Percentiles rank a stretch among this genome's conserved stretches.
Conservation (phyloP, 64 coral and sea anemone species). For the Montipora capricornis region DNA sequence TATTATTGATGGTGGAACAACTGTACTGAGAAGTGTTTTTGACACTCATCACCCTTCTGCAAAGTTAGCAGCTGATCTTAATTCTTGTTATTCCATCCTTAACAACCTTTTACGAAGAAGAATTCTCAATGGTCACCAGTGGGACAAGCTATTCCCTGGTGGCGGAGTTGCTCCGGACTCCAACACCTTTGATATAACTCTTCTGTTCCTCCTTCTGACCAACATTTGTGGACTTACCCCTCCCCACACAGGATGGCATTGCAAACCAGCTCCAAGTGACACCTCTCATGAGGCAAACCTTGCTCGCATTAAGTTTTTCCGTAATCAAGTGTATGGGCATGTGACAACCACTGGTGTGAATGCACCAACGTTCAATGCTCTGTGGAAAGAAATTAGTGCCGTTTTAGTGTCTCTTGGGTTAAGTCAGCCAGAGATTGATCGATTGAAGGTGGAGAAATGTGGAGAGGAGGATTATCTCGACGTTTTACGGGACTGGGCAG, state of each 20-base stretch:
- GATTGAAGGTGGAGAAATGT: too few relatives aligned
- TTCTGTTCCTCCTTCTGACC: not conserved
- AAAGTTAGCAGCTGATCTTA: slow-evolving; percentile 26
- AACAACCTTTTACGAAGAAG: not conserved
- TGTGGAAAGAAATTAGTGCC: slow-evolving; percentile 23
- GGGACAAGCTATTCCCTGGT: slow-evolving; percentile 24
- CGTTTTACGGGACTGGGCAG: too few relatives aligned
- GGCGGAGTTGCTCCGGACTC: not conserved
- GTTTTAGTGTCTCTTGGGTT: not conserved
- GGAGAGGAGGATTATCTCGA: too few relatives aligned
- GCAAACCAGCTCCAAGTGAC: slow-evolving; percentile 18
- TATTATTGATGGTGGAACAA: slow-evolving; percentile 64
- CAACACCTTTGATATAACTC: not conserved
- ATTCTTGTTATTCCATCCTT: not conserved
- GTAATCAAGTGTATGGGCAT: slow-evolving; percentile 13
- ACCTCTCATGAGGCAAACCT: slow-evolving; percentile 17
- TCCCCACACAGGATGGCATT: not conserved
- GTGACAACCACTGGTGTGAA: slow-evolving; percentile 10
- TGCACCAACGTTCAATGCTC: not conserved
- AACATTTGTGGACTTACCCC: not conserved
- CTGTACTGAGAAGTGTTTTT: slow-evolving; percentile 16
- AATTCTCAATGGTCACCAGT: not conserved
- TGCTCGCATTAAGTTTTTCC: slow-evolving; percentile 36
- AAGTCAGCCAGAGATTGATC: too few relatives aligned
- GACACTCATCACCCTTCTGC: slow-evolving; percentile 30